Evolutionary conservation across 2,888 invertebrate genomes (phyloP).

Genomic region (Sicus ferrugineus): DNA sequence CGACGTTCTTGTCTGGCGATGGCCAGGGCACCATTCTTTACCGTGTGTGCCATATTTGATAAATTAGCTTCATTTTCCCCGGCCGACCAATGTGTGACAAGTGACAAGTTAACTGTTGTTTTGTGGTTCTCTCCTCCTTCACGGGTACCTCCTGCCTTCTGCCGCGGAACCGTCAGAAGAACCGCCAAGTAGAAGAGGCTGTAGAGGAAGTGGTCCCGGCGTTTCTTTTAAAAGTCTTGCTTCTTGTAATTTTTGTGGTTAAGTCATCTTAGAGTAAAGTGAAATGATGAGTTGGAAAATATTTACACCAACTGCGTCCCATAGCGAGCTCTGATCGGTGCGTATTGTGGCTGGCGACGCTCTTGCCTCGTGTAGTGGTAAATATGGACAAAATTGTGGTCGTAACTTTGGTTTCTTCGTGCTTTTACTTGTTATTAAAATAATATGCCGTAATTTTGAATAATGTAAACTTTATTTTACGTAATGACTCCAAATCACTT

Average conservation of each 20-base stretch:
- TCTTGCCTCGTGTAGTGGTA: background rate
- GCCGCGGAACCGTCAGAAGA: background rate
- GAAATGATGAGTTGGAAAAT: constrained; percentile 30
- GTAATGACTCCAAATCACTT: constrained; percentile 18
- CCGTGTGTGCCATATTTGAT: constrained; percentile 47
- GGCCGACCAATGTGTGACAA: constrained; percentile 52
- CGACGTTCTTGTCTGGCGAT: constrained; percentile 3
- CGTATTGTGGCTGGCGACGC: background rate
- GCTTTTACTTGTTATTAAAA: constrained; percentile 20
- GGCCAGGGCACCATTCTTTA: too few relatives aligned
- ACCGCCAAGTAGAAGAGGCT: background rate
- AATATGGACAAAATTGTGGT: background rate
- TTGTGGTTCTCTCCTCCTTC: constrained; percentile 18
- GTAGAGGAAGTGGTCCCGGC: background rate
- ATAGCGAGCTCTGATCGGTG: background rate
- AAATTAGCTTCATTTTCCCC: constrained; percentile 57
- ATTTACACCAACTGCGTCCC: constrained; percentile 25
- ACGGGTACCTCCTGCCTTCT: background rate
- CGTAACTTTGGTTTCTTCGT: constrained; percentile 12
- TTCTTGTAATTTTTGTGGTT: background rate
- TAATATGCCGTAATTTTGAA: constrained; percentile 15
- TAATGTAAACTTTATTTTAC: constrained; percentile 22
- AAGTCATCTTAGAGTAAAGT: background rate
- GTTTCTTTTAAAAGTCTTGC: background rate
- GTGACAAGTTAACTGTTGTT: constrained; percentile 59